Conservation (phyloP, 2,888 invertebrate genomes). For the Cylindroiulus punctatus region DNA sequence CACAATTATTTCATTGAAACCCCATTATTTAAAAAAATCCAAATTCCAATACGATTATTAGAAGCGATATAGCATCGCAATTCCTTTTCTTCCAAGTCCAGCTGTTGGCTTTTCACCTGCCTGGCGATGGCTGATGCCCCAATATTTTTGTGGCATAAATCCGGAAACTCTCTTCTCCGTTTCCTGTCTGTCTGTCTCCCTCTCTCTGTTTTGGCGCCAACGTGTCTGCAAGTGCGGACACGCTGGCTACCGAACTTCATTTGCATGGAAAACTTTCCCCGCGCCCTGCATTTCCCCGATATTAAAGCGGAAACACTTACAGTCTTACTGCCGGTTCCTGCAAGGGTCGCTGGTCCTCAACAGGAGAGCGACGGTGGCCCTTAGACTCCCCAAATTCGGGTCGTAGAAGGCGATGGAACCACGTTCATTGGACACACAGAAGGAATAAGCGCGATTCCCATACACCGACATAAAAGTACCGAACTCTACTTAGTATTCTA, state of each 20-base stretch:
- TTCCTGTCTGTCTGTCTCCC: conserved; percentile 23
- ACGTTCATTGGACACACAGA: conserved; percentile 26
- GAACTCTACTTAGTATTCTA: conserved; percentile 9
- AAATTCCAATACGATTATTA: not conserved
- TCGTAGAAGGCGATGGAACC: conserved; percentile 20
- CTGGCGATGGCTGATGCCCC: not conserved
- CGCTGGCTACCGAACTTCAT: conserved; percentile 32
- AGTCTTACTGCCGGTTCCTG: not conserved
- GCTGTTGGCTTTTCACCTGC: conserved; percentile 13
- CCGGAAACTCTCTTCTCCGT: conserved; percentile 6
- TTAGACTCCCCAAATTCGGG: not conserved
- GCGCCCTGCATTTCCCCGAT: not conserved
- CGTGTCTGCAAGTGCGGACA: conserved; percentile 32
- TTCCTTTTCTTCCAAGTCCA: not conserved
- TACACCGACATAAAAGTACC: conserved; percentile 12
- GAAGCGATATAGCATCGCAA: no score
- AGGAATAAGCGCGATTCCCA: conserved; percentile 15
- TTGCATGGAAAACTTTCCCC: conserved; percentile 26
- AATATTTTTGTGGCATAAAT: not conserved
- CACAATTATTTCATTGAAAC: no score
- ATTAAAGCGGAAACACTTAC: conserved; percentile 23
- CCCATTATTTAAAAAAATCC: no score
- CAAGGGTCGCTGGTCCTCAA: not conserved
- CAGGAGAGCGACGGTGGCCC: not conserved
- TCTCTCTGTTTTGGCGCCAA: not conserved